Evolutionary conservation across 2,797 vertebrate species (phyloP), one percentile per base, ranked within the genome.

Genomic region (Pseudochirops cupreus): DNA sequence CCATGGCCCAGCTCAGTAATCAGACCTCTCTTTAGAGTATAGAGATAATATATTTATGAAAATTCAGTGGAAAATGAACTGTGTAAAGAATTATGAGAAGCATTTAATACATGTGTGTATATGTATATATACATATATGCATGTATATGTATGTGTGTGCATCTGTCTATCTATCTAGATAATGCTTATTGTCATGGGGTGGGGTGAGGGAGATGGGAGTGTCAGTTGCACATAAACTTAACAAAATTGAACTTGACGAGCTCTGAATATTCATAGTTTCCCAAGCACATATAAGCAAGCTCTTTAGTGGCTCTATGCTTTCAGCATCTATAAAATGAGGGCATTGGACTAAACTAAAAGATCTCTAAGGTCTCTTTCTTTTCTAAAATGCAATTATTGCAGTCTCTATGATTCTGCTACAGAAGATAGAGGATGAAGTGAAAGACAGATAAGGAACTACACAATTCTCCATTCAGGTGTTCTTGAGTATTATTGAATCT

Each of bases 21-120:
- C 95, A 96, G 94, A 26, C 46, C 14, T 93, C 24, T 94, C 91
- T 94, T 96, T 91, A 12, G 87, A 58, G 9, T 94, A 95, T 55
- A 26, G 82, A 93, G 59, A 97, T 21, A 97, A 62, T 94, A 89
- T 95, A 92, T 96, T 94, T 97, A 55, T 54, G 93, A 97, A 97
- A 96, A 53, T 90, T 39, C 96, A 97, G 82, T 33, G 2, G 56
- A 94, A 97, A 97, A 87, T 46, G 89, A 95, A 57, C 29, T 94
- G 10, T 92, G 90, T 90, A 92, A 92, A 93, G 95, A 95, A 95
- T 74, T 18, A 94, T 91, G 94, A 91, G 62, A 96, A 96, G 18
- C 16, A 92, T 90, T 96, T n/a, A 16, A 54, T 54, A 54, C 12
- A 54, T 12, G 10, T 12, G 10, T 54, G 11, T 56, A 56, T 18